A percentile compares a stretch with the other conserved stretches of the same genome.
These are phyloP conservation scores for Coleophora deauratella DNA, from an alignment of 2,888 invertebrate species.

Conservation along the genomic window DNA sequence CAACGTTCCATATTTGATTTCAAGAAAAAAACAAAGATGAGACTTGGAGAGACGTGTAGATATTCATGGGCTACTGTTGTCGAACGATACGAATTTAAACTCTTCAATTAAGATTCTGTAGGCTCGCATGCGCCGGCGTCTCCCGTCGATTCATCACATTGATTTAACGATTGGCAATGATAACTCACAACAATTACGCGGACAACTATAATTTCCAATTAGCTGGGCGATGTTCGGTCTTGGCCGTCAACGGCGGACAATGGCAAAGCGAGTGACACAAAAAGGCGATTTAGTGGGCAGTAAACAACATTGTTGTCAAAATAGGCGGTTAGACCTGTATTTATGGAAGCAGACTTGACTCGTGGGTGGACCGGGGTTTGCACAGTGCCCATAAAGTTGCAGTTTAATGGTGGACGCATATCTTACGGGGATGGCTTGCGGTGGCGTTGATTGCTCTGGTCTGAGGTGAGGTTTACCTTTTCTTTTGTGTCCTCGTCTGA, in stretches of 20 bases:
- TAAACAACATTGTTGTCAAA: slow-evolving; percentile 42
- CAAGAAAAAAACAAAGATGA: not conserved
- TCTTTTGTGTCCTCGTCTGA: too few relatives aligned
- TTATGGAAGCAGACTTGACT: slow-evolving; percentile 17
- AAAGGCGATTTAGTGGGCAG: slow-evolving; percentile 33
- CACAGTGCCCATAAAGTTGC: slow-evolving; percentile 30
- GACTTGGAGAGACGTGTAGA: slow-evolving; percentile 3
- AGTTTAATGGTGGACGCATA: slow-evolving; percentile 29
- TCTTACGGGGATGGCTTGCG: slow-evolving; percentile 19
- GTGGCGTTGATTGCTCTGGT: slow-evolving; percentile 25
- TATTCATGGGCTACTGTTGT: slow-evolving; percentile 10
- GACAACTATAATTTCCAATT: slow-evolving; percentile 60
- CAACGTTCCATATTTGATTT: too few relatives aligned
- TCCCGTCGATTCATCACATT: slow-evolving; percentile 46
- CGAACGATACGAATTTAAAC: slow-evolving; percentile 15
- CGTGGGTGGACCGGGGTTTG: slow-evolving; percentile 27
- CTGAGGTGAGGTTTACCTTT: slow-evolving; percentile 16
- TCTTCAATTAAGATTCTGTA: slow-evolving; percentile 31
- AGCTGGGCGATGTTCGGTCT: slow-evolving; percentile 33
- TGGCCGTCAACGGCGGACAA: slow-evolving; percentile 17
- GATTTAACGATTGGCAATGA: slow-evolving; percentile 46
- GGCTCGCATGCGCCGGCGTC: slow-evolving; percentile 24
- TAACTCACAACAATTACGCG: slow-evolving; percentile 49
- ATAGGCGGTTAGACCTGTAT: slow-evolving; percentile 19
- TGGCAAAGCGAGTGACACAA: slow-evolving; percentile 27